phyloP scores from a whole-genome alignment of 2,113 vertebrate genomes.

The Eleginops maclovinus region DNA sequence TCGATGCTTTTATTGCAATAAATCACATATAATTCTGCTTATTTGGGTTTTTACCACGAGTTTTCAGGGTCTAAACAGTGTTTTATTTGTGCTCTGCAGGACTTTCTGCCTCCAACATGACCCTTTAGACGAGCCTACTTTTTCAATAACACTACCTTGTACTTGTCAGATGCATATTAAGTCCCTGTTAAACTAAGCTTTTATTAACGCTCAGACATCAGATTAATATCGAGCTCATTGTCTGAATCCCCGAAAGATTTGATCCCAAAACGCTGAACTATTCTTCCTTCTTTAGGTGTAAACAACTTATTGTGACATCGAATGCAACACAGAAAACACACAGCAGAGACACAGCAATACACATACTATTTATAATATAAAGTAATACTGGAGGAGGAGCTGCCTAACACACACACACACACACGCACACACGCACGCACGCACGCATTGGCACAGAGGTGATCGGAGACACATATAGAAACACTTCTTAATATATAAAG shows the following conservation, averaged over 20 bases:
- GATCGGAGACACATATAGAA: conserved; percentile 82
- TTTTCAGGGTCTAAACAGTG: too few relatives aligned
- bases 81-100: background rate
- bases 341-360: conserved; percentile 14
- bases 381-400: conserved; percentile 63
- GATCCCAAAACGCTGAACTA: background rate
- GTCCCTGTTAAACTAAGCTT: background rate
- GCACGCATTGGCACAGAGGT: too few relatives aligned
- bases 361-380: conserved; percentile 11
- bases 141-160: background rate
- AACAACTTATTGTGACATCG: background rate
- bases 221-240: background rate
- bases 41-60: background rate
- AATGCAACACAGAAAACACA: conserved; percentile 18
- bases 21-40: too few relatives aligned
- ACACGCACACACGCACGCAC: too few relatives aligned
- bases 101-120: background rate
- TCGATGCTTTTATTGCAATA: too few relatives aligned
- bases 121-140: background rate
- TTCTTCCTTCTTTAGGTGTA: background rate
- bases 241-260: background rate
- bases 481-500: conserved; percentile 83
- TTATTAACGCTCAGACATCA: background rate
- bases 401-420: conserved; percentile 60
- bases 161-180: background rate